Evolutionary conservation across 2,888 invertebrate species (phyloP).

Genomic region (Acanthosoma haemorrhoidale): DNA sequence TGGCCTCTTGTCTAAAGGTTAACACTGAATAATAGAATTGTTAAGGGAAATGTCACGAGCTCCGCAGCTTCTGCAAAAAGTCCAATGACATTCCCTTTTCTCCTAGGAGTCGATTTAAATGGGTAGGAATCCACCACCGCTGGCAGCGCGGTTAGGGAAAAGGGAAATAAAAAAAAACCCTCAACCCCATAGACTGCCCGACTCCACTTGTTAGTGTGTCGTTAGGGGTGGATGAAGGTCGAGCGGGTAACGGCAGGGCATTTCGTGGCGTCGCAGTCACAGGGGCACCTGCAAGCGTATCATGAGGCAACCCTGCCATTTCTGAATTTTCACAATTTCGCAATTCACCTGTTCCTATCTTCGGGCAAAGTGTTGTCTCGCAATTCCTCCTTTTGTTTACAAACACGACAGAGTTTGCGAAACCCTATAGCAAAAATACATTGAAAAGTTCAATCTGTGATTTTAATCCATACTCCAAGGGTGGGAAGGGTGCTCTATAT

Average conservation of each 20-base stretch:
- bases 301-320: no score
- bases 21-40: conserved; percentile 7
- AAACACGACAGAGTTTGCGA: no score
- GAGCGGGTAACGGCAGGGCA: not conserved
- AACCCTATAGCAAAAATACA: no score
- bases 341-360: no score
- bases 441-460: no score
- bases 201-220: no score
- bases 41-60: not conserved
- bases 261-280: not conserved
- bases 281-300: not conserved
- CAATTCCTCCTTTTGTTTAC: no score
- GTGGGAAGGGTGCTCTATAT: no score
- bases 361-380: no score
- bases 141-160: not conserved
- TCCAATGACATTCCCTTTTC: conserved; percentile 12
- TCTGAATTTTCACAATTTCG: no score
- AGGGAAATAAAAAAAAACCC: not conserved
- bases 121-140: not conserved
- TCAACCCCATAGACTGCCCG: not conserved
- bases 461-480: no score
- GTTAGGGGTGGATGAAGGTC: not conserved
- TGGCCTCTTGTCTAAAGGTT: conserved; percentile 7
- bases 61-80: not conserved
- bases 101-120: not conserved